Conservation (phyloP, 1,140 invertebrate genomes). For the Agrypnia vestita region DNA sequence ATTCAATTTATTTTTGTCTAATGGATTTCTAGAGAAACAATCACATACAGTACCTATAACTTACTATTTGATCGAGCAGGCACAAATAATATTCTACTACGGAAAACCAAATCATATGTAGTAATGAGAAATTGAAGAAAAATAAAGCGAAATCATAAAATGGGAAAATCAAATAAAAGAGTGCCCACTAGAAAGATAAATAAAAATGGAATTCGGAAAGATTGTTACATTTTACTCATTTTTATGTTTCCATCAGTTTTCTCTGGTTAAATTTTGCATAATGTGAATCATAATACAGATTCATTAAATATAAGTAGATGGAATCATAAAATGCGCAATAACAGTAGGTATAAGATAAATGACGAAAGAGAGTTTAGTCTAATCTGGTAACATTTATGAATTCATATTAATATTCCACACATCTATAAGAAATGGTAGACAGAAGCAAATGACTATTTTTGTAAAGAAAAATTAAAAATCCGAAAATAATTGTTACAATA, state of each 20-base stretch:
- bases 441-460: not conserved
- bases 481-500: no score
- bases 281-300: no score
- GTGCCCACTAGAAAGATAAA: conserved; percentile 60
- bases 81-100: conserved; percentile 45
- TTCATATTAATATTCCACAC: not conserved
- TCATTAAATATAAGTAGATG: conserved; percentile 3
- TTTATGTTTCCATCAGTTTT: not conserved
- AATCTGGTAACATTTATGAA: conserved; percentile 14
- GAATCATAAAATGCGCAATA: conserved; percentile 16
- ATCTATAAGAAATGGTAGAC: not conserved
- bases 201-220: conserved; percentile 41
- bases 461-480: no score
- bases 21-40: conserved; percentile 45
- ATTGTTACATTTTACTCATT: conserved; percentile 15
- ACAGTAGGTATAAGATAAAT: not conserved
- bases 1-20: conserved; percentile 21
- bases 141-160: conserved; percentile 60
- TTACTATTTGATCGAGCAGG: conserved; percentile 51
- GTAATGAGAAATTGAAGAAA: conserved; percentile 58
- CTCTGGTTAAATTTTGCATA: no score
- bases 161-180: conserved; percentile 48
- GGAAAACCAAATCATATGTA: conserved; percentile 43
- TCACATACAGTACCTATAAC: conserved; percentile 47
- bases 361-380: conserved; percentile 14